Conservation (phyloP, 2,888 invertebrate genomes). For the Dasypolia templi region DNA sequence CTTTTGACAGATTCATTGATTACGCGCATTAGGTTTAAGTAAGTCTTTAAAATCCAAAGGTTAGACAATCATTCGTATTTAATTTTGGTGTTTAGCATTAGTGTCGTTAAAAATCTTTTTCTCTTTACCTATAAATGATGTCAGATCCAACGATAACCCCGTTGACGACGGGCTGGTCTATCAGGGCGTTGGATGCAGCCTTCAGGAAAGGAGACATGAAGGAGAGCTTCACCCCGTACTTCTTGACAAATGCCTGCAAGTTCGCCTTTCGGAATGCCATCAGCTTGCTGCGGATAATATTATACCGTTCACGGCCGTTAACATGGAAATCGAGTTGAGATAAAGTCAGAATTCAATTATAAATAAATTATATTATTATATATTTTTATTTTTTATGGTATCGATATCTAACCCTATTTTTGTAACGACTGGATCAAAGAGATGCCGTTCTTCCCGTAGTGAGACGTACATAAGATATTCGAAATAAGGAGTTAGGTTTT, state of each 20-base stretch:
- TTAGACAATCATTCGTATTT: not conserved
- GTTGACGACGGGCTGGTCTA: slow-evolving; percentile 99
- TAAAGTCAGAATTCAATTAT: no score
- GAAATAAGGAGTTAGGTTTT: no score
- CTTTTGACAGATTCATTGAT: not conserved
- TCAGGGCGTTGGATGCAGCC: slow-evolving; percentile 98
- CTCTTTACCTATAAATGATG: slow-evolving; percentile 90
- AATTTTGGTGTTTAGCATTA: not conserved
- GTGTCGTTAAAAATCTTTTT: not conserved
- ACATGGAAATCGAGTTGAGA: no score
- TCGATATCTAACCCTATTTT: no score
- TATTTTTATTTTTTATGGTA: no score
- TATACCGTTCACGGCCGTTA: no score
- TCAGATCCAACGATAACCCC: slow-evolving; percentile 97
- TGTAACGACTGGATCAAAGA: no score
- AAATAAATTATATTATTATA: no score
- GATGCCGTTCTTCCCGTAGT: no score
- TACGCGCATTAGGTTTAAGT: no score
- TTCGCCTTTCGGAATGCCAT: slow-evolving; percentile 98
- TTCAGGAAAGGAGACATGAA: slow-evolving; percentile 99
- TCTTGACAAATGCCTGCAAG: slow-evolving; percentile 97
- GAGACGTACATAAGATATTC: no score
- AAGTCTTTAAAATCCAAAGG: not conserved
- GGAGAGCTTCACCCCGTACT: slow-evolving; percentile 98
- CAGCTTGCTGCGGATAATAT: slow-evolving; percentile 91